Conservation (phyloP, 2,113 vertebrate species). For the Sinocyclocheilus maitianheensis region DNA sequence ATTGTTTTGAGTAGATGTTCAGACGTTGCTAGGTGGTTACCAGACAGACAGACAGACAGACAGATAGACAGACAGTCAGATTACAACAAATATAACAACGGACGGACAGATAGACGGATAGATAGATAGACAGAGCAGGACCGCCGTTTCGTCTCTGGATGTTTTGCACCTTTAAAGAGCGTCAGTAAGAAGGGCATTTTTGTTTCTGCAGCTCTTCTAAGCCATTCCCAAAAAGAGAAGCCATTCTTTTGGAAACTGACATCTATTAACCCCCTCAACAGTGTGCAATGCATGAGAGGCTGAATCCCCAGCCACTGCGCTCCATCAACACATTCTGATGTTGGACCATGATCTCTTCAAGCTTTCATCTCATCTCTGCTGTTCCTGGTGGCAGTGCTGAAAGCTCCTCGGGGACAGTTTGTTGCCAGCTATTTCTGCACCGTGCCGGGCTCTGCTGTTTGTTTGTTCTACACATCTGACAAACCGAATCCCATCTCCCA, state of each 20-base stretch:
- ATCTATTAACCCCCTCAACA: conserved; percentile 1
- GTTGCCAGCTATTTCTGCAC: conserved; percentile 49
- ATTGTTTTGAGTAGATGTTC: too few species aligned
- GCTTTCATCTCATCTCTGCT: conserved; percentile 37
- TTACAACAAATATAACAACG: too few species aligned
- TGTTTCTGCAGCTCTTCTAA: not conserved
- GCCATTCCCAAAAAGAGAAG: not conserved
- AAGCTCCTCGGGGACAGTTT: conserved; percentile 33
- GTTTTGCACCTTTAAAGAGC: not conserved
- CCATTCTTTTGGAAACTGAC: not conserved
- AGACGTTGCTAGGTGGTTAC: too few species aligned
- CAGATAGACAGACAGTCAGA: not conserved
- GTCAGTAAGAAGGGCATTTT: not conserved
- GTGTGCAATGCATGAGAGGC: not conserved
- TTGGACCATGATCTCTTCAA: not conserved
- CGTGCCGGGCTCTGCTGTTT: conserved; percentile 44
- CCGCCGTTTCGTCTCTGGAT: not conserved
- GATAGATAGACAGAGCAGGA: too few species aligned
- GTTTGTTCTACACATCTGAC: conserved; percentile 57
- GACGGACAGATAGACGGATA: not conserved
- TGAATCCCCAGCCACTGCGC: not conserved
- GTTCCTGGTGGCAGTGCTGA: conserved; percentile 37
- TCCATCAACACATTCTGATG: conserved; percentile 28
- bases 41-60: not conserved
- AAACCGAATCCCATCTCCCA: conserved; percentile 58